phyloP scores from a whole-genome alignment of 2,797 vertebrate species.

The Danio jaintianensis region DNA sequence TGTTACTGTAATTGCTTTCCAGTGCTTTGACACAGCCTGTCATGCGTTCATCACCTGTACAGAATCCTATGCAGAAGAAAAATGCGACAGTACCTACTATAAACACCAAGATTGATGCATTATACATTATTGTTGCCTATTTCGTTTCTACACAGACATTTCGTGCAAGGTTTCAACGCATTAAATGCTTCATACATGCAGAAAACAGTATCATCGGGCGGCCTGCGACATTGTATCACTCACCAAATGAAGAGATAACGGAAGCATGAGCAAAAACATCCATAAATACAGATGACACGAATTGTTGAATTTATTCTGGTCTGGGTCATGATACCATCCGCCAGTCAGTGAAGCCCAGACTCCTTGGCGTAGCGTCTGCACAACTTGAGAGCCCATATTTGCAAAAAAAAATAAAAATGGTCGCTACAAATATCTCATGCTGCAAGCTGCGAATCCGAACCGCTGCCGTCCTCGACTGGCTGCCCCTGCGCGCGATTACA shows the following conservation, averaged over 20 bases:
- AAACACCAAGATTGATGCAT: background rate
- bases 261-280: conserved; percentile 92
- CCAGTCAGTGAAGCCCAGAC: conserved; percentile 96
- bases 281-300: conserved; percentile 96
- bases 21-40: conserved; percentile 11
- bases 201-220: conserved; percentile 5
- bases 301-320: conserved; percentile 96
- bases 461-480: conserved; percentile 55
- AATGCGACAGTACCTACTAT: conserved; percentile 75
- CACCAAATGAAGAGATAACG: conserved; percentile 94
- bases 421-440: conserved; percentile 53
- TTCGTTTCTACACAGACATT: background rate
- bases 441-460: conserved; percentile 42
- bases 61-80: conserved; percentile 68
- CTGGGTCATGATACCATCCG: conserved; percentile 96
- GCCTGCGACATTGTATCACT: conserved; percentile 71
- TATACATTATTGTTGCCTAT: background rate
- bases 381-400: conserved; percentile 89
- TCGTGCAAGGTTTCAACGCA: conserved; percentile 5
- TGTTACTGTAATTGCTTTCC: conserved; percentile 1
- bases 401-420: conserved; percentile 18
- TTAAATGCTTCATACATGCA: background rate
- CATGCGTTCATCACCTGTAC: conserved; percentile 68
- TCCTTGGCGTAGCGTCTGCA: conserved; percentile 93
- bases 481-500: conserved; percentile 61